Conservation (phyloP, 2,113 vertebrate genomes). For the Sebastes fasciatus region DNA sequence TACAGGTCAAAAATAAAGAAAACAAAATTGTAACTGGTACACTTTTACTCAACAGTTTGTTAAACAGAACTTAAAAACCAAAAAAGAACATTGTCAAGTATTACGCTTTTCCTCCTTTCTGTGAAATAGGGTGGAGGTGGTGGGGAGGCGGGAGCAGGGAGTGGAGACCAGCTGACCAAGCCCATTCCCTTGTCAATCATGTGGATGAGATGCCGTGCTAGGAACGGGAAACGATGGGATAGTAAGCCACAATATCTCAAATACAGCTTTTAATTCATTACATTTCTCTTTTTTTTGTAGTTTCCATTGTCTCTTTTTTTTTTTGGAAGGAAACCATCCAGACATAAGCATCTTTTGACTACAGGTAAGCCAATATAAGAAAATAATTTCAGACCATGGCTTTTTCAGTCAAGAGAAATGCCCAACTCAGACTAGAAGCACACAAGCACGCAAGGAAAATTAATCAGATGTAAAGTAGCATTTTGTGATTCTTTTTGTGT, state of each 20-base stretch:
- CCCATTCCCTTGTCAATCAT: slow-evolving; percentile 85
- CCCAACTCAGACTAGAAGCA: slow-evolving; percentile 93
- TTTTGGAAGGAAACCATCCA: slow-evolving; percentile 80
- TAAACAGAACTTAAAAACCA: slow-evolving; percentile 87
- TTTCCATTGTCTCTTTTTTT: slow-evolving; percentile 68
- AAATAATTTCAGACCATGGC: slow-evolving; percentile 85
- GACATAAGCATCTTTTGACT: slow-evolving; percentile 86
- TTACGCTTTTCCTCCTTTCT: slow-evolving; percentile 81
- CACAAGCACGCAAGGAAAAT: slow-evolving; percentile 87
- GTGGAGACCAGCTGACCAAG: slow-evolving; percentile 85
- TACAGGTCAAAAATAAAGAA: slow-evolving; percentile 85
- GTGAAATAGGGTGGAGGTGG: slow-evolving; percentile 66
- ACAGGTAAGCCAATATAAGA: slow-evolving; percentile 84
- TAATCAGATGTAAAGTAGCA: slow-evolving; percentile 87
- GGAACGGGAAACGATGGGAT: slow-evolving; percentile 82
- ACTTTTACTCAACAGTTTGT: slow-evolving; percentile 91
- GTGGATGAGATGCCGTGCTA: slow-evolving; percentile 83
- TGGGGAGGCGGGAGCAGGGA: slow-evolving; percentile 63
- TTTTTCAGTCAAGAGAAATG: slow-evolving; percentile 85
- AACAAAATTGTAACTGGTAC: slow-evolving; percentile 91
- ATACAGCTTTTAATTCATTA: slow-evolving; percentile 83
- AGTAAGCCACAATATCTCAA: slow-evolving; percentile 88
- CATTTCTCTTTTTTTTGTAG: slow-evolving; percentile 70
- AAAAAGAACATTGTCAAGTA: slow-evolving; percentile 88
- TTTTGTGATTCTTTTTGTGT: slow-evolving; percentile 74